phyloP scores from a whole-genome alignment of 1,140 invertebrate species.

The Nylanderia fulva region DNA sequence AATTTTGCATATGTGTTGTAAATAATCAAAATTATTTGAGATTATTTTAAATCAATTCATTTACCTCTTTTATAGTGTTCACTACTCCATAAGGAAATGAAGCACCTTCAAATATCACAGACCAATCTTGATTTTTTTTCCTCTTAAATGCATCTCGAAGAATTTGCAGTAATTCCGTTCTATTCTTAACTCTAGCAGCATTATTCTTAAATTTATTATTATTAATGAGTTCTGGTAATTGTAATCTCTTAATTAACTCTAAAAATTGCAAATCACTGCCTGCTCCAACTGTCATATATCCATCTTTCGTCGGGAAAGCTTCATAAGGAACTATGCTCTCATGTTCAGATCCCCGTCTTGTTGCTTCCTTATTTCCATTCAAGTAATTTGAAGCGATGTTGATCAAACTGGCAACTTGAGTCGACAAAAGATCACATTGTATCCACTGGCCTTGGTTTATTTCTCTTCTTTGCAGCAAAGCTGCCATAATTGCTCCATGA shows the following conservation, averaged over 20 bases:
- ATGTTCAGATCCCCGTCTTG: conserved; percentile 95
- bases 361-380: conserved; percentile 92
- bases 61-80: conserved; percentile 92
- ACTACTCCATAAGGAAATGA: conserved; percentile 96
- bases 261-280: conserved; percentile 93
- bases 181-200: conserved; percentile 91
- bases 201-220: conserved; percentile 92
- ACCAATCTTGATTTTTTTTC: conserved; percentile 93
- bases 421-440: conserved; percentile 97
- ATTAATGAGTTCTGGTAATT: conserved; percentile 87
- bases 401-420: conserved; percentile 95
- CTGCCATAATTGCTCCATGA: conserved; percentile 97
- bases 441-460: conserved; percentile 96
- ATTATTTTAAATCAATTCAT: background rate
- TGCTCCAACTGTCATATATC: conserved; percentile 94
- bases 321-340: conserved; percentile 98
- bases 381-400: conserved; percentile 97
- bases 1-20: conserved; percentile 52
- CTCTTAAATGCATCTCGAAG: conserved; percentile 88
- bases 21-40: conserved; percentile 17
- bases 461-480: conserved; percentile 91
- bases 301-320: conserved; percentile 93
- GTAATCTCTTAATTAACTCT: conserved; percentile 89
- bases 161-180: conserved; percentile 89
- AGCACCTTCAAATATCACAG: conserved; percentile 89